Evolutionary conservation across 1,140 invertebrate genomes (phyloP), one percentile per base, ranked within the genome.

Genomic region (Sarcophaga bullata): DNA sequence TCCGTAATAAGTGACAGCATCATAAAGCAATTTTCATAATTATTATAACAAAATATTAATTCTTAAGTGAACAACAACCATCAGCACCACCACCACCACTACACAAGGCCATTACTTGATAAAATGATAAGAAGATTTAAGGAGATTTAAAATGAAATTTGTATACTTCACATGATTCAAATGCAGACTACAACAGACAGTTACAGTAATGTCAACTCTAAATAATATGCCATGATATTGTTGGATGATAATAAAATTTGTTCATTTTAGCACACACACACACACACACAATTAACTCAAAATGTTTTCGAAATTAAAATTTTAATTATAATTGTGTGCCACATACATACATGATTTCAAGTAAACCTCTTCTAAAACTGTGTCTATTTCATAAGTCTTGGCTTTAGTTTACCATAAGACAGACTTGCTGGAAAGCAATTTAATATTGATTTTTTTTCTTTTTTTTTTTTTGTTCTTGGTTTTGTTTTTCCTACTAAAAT

Each of bases 381-480:
- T 58, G 13, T 13, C 13, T 13, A 58, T 58, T 58, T 58, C 7
- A 58, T 58, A 58, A 58, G n/a, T 37, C 15, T 1, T 58, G 15
- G 0, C 54, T n/a, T 58, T n/a, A 58, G 54, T 58, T 58, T 58
- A n/a, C 15, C n/a, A n/a, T 13, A 13, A 13, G n/a, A n/a, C n/a
- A n/a, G n/a, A 58, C 15, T 11, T 58, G 15, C 15, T 58, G 6
- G 1, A 7, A 58, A n/a, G 54, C 15, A 58, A 15, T 58, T 58
- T 58, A n/a, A 58, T 58, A 58, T 58, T n/a, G 54, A 58, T 58
- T n/a, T 58, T 58, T 58, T 58, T 58, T n/a, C 13, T n/a, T 58
- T 58, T 0, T 4, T 58, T 58, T n/a, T 58, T n/a, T 58, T 2
- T 37, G 15, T n/a, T 58, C 54, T 15, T 58, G n/a, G n/a, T 58